Conservation (phyloP, 2,113 vertebrate species). For the Capreolus pygargus region DNA sequence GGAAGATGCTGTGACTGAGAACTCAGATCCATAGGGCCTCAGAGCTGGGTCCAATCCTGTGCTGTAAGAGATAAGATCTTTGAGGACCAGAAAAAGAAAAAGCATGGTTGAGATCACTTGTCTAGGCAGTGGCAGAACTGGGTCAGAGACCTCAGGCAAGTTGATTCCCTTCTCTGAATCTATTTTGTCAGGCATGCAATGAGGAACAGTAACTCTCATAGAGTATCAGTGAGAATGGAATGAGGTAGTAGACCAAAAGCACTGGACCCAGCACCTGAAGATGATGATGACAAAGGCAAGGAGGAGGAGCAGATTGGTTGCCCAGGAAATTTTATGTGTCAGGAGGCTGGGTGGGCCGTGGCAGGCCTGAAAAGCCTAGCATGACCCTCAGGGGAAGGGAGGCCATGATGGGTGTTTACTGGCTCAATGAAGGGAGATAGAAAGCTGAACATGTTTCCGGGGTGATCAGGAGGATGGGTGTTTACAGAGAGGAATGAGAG, state of each 20-base stretch:
- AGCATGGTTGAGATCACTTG: background rate
- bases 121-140: background rate
- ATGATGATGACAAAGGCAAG: background rate
- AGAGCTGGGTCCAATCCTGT: background rate
- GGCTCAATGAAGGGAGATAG: background rate
- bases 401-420: background rate
- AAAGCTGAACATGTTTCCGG: background rate
- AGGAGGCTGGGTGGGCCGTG: background rate
- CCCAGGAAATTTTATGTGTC: background rate
- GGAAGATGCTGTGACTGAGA: background rate
- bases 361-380: background rate
- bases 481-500: background rate
- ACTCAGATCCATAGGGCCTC: background rate
- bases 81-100: background rate
- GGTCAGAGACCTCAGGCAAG: background rate
- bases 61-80: background rate
- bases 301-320: background rate
- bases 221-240: background rate
- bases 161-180: background rate
- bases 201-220: background rate
- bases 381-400: background rate
- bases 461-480: background rate
- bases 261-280: background rate
- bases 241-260: background rate
- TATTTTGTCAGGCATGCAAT: background rate